phyloP scores from a whole-genome alignment of 1,140 invertebrate species.

The Achatina immaculata region DNA sequence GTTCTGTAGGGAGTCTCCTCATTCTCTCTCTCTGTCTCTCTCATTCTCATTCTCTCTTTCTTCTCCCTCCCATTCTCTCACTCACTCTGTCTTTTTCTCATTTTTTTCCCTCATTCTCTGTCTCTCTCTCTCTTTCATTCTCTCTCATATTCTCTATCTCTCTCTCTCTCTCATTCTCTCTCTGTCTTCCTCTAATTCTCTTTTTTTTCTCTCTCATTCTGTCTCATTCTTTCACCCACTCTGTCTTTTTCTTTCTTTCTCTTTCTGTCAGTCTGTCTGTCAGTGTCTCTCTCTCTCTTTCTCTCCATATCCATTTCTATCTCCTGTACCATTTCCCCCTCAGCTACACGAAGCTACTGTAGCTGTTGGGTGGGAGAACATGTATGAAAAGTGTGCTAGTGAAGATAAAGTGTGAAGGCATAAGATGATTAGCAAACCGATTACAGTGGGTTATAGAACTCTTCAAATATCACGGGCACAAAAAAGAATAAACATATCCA shows the following conservation, averaged over 20 bases:
- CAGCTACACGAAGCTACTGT: no score
- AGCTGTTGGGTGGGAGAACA: no score
- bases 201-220: not conserved
- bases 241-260: constrained; percentile 21
- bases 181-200: not conserved
- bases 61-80: constrained; percentile 10
- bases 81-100: not conserved
- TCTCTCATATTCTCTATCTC: not conserved
- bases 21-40: not conserved
- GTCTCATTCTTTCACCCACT: not conserved
- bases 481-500: no score
- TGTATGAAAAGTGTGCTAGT: no score
- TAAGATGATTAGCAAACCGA: no score
- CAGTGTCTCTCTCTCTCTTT: not conserved
- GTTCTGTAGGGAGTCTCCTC: not conserved
- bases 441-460: no score
- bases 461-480: no score
- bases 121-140: not conserved
- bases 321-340: no score
- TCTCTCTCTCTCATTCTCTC: not conserved
- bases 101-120: not conserved
- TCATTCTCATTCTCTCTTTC: constrained; percentile 9
- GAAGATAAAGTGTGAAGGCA: no score
- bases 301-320: not conserved
- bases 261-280: constrained; percentile 4